These are phyloP conservation scores for Drosophila baimaii DNA, from an alignment of 1,140 invertebrate genomes.

Conservation along the genomic window DNA sequence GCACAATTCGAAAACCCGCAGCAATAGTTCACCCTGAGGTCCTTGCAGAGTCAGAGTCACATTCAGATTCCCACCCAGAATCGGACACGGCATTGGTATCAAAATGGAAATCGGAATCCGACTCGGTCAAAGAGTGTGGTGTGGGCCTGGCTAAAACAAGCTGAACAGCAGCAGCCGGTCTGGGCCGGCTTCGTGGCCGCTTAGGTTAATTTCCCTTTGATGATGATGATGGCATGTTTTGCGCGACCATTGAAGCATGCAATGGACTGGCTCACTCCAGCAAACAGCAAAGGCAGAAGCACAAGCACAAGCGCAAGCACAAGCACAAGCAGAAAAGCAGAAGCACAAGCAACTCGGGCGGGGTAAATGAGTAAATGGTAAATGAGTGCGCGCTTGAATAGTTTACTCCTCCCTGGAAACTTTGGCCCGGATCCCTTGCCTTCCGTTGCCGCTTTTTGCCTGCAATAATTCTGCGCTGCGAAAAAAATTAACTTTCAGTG, in stretches of 20 bases:
- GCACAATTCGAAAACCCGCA: constrained; percentile 41
- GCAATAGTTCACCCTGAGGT: constrained; percentile 12
- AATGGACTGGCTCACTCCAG: constrained; percentile 72
- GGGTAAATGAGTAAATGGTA: constrained; percentile 51
- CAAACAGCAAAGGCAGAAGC: constrained; percentile 37
- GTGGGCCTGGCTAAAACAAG: constrained; percentile 28
- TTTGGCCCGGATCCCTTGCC: constrained; percentile 2
- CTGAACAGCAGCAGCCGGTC: constrained; percentile 29
- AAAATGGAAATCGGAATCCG: constrained; percentile 1
- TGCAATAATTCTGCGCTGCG: constrained; percentile 25
- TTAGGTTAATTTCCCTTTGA: constrained; percentile 80
- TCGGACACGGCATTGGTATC: constrained; percentile 3
- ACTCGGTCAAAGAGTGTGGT: constrained; percentile 1
- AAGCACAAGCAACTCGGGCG: neutral
- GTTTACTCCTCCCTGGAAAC: constrained; percentile 49
- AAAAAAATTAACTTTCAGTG: constrained; percentile 50
- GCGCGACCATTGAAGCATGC: constrained; percentile 78
- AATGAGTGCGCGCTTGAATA: constrained; percentile 76
- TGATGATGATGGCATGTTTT: constrained; percentile 80
- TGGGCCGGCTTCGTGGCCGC: constrained; percentile 70
- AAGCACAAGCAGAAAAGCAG: neutral
- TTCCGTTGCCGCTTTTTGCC: constrained; percentile 6
- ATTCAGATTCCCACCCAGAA: constrained; percentile 2
- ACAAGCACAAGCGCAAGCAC: constrained; percentile 2
- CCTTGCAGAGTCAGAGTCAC: constrained; percentile 23